Base-by-base conservation (phyloP, 92 coral and sea anemone genomes). In the Galaxea fascicularis region DNA sequence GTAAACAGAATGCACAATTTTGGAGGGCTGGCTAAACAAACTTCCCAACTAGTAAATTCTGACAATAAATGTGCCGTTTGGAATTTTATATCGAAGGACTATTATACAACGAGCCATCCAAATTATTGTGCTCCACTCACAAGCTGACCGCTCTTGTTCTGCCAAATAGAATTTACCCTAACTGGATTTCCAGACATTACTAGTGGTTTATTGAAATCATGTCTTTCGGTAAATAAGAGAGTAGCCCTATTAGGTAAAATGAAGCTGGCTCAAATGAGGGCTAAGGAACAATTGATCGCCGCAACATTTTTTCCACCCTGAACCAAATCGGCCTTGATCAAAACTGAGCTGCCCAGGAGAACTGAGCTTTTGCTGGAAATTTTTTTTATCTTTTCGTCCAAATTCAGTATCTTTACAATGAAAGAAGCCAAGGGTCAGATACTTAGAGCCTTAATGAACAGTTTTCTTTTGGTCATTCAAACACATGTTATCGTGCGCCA, bases 221-320 rank as follows among this genome's bases (percentile, higher is more conserved):
- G n/a, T 2, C 18, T 10, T 30, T 71, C 10, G 20, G 66, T 26
- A 39, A 15, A 20, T 14, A 57, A 7, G 20, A 27, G 29, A 52
- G 20, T 57, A 8, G 16, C 4, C 10, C 62, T 16, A 15, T 20
- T 71, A 4, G 22, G 52, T 20, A 56, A 15, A 26, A 22, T 21
- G 1, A 22, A 12, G 3, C 41, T 29, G 29, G 51, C 64, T n/a
- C 35, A 20, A 14, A 53, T 16, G 21, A 27, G n/a, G 0, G 31
- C 24, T 3, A 6, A 21, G 17, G 84, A 79, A 79, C 84, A 79
- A 67, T 51, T 53, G 65, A 79, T 79, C 84, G 44, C 44, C 21
- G 52, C 31, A 26, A 29, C 0, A 41, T 15, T 16, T 14, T 75
- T 62, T 26, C 71, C 62, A 29, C 66, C 16, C 53, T 14, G 49